These are phyloP conservation scores for Drosophila acutilabella DNA, from an alignment of 2,888 invertebrate species.

Conservation along the genomic window DNA sequence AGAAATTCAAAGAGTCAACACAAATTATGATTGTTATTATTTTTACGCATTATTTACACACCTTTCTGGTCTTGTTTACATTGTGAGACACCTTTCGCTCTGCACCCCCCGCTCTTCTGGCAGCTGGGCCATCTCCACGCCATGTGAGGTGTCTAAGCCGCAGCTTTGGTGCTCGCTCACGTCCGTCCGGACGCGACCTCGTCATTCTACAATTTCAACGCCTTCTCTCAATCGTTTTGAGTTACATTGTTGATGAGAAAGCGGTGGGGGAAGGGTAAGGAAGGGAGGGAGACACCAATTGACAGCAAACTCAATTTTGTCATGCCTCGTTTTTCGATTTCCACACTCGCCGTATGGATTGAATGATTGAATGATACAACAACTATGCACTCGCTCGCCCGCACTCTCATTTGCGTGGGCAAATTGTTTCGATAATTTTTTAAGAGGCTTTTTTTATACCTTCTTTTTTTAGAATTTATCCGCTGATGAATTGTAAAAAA, in stretches of 20 bases:
- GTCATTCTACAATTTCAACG: slow-evolving; percentile 73
- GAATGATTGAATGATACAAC: background rate
- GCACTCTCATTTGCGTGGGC: slow-evolving; percentile 69
- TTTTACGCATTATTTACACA: slow-evolving; percentile 80
- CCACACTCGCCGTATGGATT: slow-evolving; percentile 38
- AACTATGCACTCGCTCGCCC: slow-evolving; percentile 25
- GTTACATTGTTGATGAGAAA: slow-evolving; percentile 51
- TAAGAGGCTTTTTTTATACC: slow-evolving; percentile 63
- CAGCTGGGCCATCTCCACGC: slow-evolving; percentile 17
- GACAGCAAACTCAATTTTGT: slow-evolving; percentile 74
- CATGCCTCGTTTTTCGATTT: slow-evolving; percentile 71
- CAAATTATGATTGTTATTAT: slow-evolving; percentile 77
- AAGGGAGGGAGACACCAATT: slow-evolving; percentile 49
- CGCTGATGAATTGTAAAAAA: slow-evolving; percentile 43
- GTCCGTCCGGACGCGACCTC: slow-evolving; percentile 56
- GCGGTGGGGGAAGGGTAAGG: background rate
- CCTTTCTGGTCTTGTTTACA: slow-evolving; percentile 75
- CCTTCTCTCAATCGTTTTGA: slow-evolving; percentile 56
- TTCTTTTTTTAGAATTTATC: slow-evolving; percentile 37
- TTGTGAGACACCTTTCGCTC: slow-evolving; percentile 26
- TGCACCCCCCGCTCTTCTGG: background rate
- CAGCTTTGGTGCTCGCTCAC: slow-evolving; percentile 67
- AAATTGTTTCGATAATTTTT: slow-evolving; percentile 69
- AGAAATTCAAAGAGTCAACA: slow-evolving; percentile 70
- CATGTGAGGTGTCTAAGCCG: slow-evolving; percentile 61